Base-by-base conservation (phyloP, 2,888 invertebrate species). In the Brachyptera risi region DNA sequence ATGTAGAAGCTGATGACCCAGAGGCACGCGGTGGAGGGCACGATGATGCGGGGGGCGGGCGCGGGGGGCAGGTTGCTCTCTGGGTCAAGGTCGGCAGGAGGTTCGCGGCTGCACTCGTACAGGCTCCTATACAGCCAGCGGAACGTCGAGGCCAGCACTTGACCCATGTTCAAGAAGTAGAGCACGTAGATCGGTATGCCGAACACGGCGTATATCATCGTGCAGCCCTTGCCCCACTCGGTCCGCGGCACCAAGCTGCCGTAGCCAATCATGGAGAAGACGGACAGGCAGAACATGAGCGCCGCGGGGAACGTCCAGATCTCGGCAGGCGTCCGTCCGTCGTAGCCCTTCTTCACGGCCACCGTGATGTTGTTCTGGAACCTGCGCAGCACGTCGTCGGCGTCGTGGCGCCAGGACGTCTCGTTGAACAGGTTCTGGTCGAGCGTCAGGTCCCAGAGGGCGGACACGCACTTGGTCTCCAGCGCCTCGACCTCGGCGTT, bases 211-310 rank as follows among this genome's bases (percentile, higher is more conserved):
- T 93, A 94, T 9, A 92, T 82, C 26, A 92, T 88, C 0, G 92
- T 92, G 7, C 86, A 83, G 3, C 88, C 84, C 75, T 92, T 92
- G 1, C 93, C 93, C 85, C 87, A 87, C 0, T 84, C 79, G 0
- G 92, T 92, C 68, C 85, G 83, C 0, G 92, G 92, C 11, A 91
- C 87, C 74, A 92, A 83, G 73, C 92, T 92, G 0, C 93, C 93
- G 71, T 92, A 93, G 1, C 93, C 93, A 68, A 93, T 92, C 93
- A 93, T 93, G 3, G 93, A 92, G 71, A 93, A 92, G 4, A 92
- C 87, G 23, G 92, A 92, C 11, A 93, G 75, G 26, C 89, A 92
- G 72, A 89, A 94, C 92, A 93, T 93, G 2, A 93, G 75, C 0
- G 93, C 90, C 0, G 91, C 90, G 0, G 93, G 90, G 69, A 92